Base-by-base conservation (phyloP, 2,113 vertebrate species). In the Thamnophis sirtalis region DNA sequence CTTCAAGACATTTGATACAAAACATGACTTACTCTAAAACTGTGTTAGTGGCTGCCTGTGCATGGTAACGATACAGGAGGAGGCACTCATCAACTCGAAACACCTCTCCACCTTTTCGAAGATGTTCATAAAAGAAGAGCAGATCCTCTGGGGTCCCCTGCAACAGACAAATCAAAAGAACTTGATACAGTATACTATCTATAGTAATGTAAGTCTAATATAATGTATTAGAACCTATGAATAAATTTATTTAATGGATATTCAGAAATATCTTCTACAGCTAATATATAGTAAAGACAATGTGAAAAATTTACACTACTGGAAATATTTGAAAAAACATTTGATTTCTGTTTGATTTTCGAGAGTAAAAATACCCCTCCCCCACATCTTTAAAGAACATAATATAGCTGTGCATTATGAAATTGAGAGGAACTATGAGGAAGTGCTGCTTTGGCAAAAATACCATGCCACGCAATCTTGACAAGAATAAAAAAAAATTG, bases 121-220 rank as follows among this genome's bases (percentile, higher is more conserved):
- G 97, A 93, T 98, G 98, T 48, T 98, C 95, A 91, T 99, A 99
- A 96, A 99, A 99, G 96, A 99, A 98, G n/a, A 99, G 94, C 95
- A 99, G 93, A 94, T 99, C 99, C 95, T 99, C 99, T 0, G 99
- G 99, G 85, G 99, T 97, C 1, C 99, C 99, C 99, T 99, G 94
- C 0, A 95, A 96, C 53, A 96, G 5, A 93, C n/a, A 95, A 17
- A 84, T 7, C 49, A 48, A 43, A 86, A 90, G 17, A 0, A 5
- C 63, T 4, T 56, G 15, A 8, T 0, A 10, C 3, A 58, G 88
- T 24, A 0, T 43, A 9, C 56, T 51, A 54, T 10, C 28, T 9
- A n/a, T 54, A 87, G 48, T 53, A 73, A 51, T 28, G 1, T 73
- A 80, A 38, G 17, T 80, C 15, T 38, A 80, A 38, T 38, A 38